Evolutionary conservation across 2,113 vertebrate genomes (phyloP).

Genomic region (Eulemur rufifrons): DNA sequence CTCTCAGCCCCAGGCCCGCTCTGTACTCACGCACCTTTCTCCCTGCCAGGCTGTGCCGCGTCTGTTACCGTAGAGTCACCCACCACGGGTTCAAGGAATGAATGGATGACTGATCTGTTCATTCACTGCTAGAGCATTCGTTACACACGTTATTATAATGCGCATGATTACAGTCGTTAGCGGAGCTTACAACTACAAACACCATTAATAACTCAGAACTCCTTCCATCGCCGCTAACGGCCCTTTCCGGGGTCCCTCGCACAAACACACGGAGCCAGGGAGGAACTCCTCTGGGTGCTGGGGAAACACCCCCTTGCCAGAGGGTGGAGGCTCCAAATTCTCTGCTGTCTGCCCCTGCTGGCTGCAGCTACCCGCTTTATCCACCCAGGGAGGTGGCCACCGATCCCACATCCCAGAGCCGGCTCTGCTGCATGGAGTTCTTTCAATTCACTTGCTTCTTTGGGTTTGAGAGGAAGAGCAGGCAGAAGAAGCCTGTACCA

Average conservation of each 20-base stretch:
- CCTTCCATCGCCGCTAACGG: not conserved
- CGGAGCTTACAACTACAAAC: not conserved
- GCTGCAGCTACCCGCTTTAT: not conserved
- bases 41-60: not conserved
- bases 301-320: not conserved
- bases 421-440: not conserved
- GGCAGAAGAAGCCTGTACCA: not conserved
- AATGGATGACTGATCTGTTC: not conserved
- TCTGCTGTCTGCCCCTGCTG: not conserved
- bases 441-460: not conserved
- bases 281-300: not conserved
- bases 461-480: not conserved
- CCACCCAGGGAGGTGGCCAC: not conserved
- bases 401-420: not conserved
- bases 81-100: not conserved
- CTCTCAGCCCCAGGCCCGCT: not conserved
- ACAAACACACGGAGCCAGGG: not conserved
- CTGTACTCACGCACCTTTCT: fast-evolving
- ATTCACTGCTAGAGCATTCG: not conserved
- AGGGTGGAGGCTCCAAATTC: too few relatives aligned
- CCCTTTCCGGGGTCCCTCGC: not conserved
- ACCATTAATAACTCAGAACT: conserved; percentile 38
- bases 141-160: conserved; percentile 1
- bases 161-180: not conserved
- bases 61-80: not conserved